Percentiles rank a stretch among this genome's conserved stretches.
Conservation (phyloP, 2,888 invertebrate genomes). For the Leptothorax acervorum region DNA sequence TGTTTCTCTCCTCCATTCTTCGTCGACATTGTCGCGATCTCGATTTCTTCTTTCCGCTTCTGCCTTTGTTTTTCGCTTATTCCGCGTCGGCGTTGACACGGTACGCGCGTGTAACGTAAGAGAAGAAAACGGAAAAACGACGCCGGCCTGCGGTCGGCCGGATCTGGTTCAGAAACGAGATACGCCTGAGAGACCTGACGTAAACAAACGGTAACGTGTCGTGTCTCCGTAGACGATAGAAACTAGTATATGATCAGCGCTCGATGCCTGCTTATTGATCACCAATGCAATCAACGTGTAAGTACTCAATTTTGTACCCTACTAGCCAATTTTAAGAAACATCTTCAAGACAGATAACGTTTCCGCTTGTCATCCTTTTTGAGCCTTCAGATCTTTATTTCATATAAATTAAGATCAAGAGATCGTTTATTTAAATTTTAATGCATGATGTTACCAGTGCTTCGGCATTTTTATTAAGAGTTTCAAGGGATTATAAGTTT, state of each 20-base stretch:
- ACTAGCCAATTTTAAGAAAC: background rate
- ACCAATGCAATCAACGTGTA: slow-evolving; percentile 26
- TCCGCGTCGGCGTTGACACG: slow-evolving; percentile 69
- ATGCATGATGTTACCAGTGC: background rate
- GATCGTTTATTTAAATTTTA: background rate
- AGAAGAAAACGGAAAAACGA: slow-evolving; percentile 83
- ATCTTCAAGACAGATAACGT: background rate
- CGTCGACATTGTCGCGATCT: slow-evolving; percentile 17
- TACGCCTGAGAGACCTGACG: slow-evolving; percentile 84
- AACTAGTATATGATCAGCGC: slow-evolving; percentile 63
- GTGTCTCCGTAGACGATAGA: slow-evolving; percentile 69
- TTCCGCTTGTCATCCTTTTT: background rate
- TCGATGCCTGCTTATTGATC: slow-evolving; percentile 55
- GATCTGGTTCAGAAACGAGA: slow-evolving; percentile 83
- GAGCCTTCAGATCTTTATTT: background rate
- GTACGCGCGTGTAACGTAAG: slow-evolving; percentile 71
- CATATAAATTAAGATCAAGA: background rate
- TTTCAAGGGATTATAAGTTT: background rate
- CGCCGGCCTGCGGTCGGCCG: slow-evolving; percentile 83
- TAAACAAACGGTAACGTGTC: slow-evolving; percentile 78
- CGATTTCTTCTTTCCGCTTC: slow-evolving; percentile 32
- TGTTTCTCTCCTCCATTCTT: background rate
- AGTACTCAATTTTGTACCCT: background rate
- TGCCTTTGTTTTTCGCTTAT: slow-evolving; percentile 70
- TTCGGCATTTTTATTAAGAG: slow-evolving; percentile 2